Evolutionary conservation across 2,797 vertebrate species (phyloP), one percentile per base, ranked within the genome.

Genomic region (Simalia tracyae): DNA sequence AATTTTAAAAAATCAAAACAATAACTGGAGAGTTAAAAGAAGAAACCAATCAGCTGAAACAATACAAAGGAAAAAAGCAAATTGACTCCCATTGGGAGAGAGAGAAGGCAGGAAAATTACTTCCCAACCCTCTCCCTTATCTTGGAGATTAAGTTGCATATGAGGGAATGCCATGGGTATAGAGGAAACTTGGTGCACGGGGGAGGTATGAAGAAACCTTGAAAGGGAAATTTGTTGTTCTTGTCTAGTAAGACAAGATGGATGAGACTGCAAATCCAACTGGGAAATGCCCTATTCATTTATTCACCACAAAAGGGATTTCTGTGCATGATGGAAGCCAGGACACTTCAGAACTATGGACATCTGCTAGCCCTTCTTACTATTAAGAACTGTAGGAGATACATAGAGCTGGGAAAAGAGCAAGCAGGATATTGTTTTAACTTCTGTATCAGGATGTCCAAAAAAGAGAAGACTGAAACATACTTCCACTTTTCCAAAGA

Each of bases 11-110:
- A 81, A 54, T 88, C 56, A 90, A 96, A 94, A 93, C 86, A 91
- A 92, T 89, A 93, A 90, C 84, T 94, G 64, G 89, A 84, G 85
- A 84, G 84, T 92, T 84, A 57, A 90, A 90, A 85, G 59, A 87
- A 76, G 66, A 93, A 90, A 90, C 86, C 66, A 92, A 93, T 92
- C 61, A 11, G 10, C 59, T 66, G 2, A 57, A 19, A 81, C 8
- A 17, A 68, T 60, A 4, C 1, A 8, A 22, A n/a, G 87, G 84
- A 92, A 57, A 91, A 66, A 95, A 91, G 90, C 84, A 85, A 87
- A 84, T 91, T 28, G 42, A 89, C 85, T 64, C 63, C 76, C 68
- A 36, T 3, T 17, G 57, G 88, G 85, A 84, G 90, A 91, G 31
- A 68, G 61, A 14, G 11, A 61, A 81, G 57, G 63, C 56, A 88